Evolutionary conservation across 2,113 vertebrate genomes (phyloP), one percentile per base, ranked within the genome.

Genomic region (Chamaetylas fuelleborni): DNA sequence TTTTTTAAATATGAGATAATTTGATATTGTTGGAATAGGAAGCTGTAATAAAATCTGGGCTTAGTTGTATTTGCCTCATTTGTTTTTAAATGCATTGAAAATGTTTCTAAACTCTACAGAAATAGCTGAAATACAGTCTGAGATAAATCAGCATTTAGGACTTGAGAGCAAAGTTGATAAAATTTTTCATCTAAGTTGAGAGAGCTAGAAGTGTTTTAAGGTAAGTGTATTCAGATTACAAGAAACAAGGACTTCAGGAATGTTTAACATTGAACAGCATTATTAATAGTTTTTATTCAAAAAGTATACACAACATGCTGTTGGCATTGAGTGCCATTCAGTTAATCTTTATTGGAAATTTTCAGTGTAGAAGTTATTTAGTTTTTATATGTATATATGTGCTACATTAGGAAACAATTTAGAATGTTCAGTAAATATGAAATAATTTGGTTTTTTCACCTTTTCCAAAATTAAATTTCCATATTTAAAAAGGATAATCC

Each of bases 311-410:
- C 56, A 91, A 8, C 10, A 45, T 15, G 7, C 48, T 81, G 36
- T 43, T 56, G 26, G 25, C 36, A 45, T 2, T 42, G 36, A 76
- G 12, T 9, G 2, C 12, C 31, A 24, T 50, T 78, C 0, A 0
- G 8, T 56, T 70, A 47, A 42, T 18, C 6, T 72, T 89, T 81
- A 19, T 8, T 58, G 42, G 62, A 69, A 53, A n/a, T 50, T 25
- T 50, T 88, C 61, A 40, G 6, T 72, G 40, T 29, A 33, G 25
- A 86, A 53, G 34, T 60, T 64, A 14, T 48, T 71, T 73, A 19
- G 8, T 81, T 83, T 14, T 53, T 76, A 1, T 8, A 19, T 18
- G 11, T 65, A 11, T 81, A 20, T 72, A 89, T 48, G 26, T 65
- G 34, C 36, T 82, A 12, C 8, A 5, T 71, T 33, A 78, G 53